Evolutionary conservation across 2,113 vertebrate genomes (phyloP), one percentile per base, ranked within the genome.

Genomic region (Hymenochirus boettgeri): DNA sequence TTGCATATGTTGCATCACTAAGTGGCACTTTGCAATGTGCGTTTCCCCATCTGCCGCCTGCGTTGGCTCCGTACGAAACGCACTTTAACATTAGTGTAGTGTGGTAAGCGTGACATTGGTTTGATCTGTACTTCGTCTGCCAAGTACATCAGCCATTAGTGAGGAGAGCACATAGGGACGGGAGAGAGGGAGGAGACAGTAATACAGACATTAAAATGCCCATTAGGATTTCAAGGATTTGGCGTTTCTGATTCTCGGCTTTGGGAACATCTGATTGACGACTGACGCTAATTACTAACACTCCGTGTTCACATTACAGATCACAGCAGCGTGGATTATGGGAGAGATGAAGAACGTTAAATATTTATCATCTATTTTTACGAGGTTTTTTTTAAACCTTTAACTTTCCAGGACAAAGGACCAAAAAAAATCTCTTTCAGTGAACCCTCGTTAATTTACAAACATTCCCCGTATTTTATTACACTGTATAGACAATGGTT

Each of bases 71-170:
- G 58, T 61, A 73, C 76, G 57, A 70, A n/a, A 52, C 75, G 75
- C 72, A 73, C 77, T 76, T 77, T 76, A 74, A 48, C 71, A 73
- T 76, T n/a, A 75, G 70, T n/a, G 70, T 80, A 83, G 73, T 74
- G 78, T 81, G 77, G 69, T n/a, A 65, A 52, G 45, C 58, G 56
- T 51, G 52, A 78, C 57, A 66, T 73, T 65, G 61, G 33, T 77
- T 55, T 79, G 66, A 26, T n/a, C 70, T 75, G 1, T 35, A 0
- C 75, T 66, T 59, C 71, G 73, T 27, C 54, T 78, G 79, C 81
- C 81, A 80, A 78, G 81, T 78, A 78, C 75, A 75, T 50, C 24
- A 39, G 78, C 74, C 74, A 72, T 78, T 80, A 71, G 76, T 80
- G 42, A n/a, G 77, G 79, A 76, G 72, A 56, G 59, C 7, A 35